These are phyloP conservation scores for Gallinago nigripennis DNA, from an alignment of 2,797 vertebrate species.

Conservation along the genomic window DNA sequence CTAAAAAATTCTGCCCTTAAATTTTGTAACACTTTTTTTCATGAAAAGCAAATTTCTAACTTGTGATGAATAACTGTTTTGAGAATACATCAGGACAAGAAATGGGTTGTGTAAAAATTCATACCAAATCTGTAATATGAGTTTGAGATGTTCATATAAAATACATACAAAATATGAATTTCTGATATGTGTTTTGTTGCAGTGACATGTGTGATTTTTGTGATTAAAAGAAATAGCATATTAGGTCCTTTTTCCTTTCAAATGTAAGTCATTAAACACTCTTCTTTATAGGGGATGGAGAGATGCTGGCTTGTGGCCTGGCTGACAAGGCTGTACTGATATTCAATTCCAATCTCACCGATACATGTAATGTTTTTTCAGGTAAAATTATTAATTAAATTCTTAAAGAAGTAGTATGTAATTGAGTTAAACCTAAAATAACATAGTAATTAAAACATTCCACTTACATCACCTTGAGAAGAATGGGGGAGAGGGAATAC, in stretches of 20 bases:
- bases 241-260: neutral
- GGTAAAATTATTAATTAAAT: conserved; percentile 74
- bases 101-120: neutral
- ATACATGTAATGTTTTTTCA: conserved; percentile 80
- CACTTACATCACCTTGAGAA: neutral
- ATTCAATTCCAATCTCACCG: conserved; percentile 79
- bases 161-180: neutral
- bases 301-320: conserved; percentile 86
- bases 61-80: neutral
- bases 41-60: neutral
- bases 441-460: neutral
- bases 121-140: neutral
- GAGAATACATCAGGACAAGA: neutral
- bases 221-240: neutral
- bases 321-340: conserved; percentile 83
- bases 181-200: neutral
- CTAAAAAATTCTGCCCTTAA: neutral
- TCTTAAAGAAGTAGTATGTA: neutral
- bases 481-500: neutral
- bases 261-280: neutral
- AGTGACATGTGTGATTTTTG: neutral
- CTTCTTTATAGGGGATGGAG: conserved; percentile 83
- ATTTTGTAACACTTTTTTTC: neutral
- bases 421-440: neutral
- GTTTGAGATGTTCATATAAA: neutral